Conservation (phyloP, 2,113 vertebrate genomes). For the Chaenocephalus aceratus region DNA sequence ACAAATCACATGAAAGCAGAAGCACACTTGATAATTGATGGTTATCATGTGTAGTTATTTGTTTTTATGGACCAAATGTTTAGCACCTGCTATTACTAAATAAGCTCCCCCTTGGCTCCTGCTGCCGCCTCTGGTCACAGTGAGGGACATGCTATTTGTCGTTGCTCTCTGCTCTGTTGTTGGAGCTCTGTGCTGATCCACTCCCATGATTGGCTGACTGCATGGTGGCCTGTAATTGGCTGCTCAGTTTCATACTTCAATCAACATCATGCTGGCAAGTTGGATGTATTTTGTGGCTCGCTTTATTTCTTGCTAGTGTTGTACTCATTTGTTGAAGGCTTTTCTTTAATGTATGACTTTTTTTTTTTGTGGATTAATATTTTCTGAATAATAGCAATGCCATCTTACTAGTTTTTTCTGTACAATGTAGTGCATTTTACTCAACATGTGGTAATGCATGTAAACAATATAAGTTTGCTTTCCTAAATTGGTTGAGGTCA, state of each 20-base stretch:
- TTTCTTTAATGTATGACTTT: neutral
- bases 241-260: neutral
- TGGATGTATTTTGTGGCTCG: neutral
- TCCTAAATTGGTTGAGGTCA: no score
- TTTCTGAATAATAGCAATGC: no score
- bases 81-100: neutral
- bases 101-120: neutral
- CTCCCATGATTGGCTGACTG: neutral
- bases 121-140: no score
- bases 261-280: neutral
- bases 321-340: neutral
- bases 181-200: neutral
- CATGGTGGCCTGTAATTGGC: neutral
- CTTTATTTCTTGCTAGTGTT: neutral
- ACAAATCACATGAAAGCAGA: neutral
- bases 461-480: no score
- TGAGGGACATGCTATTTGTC: neutral
- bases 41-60: neutral
- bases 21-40: neutral
- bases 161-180: neutral
- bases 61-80: neutral
- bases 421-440: no score
- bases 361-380: no score
- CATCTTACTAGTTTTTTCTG: no score
- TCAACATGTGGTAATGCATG: no score